Percentiles rank a stretch among this genome's conserved stretches.
Conservation (phyloP, 1,140 invertebrate genomes). For the Brachystomella parvula region DNA sequence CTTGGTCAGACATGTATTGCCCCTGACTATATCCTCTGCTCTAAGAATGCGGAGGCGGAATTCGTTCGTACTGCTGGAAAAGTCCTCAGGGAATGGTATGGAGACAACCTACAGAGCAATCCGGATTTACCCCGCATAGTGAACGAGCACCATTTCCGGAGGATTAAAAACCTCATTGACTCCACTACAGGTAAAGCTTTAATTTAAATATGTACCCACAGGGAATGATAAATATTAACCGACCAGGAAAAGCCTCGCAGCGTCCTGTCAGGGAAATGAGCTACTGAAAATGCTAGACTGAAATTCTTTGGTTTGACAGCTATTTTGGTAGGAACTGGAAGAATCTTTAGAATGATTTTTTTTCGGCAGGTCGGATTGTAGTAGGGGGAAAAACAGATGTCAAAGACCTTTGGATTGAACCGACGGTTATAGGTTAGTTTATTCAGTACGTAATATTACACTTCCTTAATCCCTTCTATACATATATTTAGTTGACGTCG, state of each 20-base stretch:
- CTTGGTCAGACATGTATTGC: conserved; percentile 47
- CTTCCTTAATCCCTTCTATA: too few species aligned
- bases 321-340: too few species aligned
- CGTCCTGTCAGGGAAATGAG: too few species aligned
- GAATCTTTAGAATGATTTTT: too few species aligned
- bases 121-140: conserved; percentile 42
- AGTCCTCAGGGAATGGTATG: conserved; percentile 50
- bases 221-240: too few species aligned
- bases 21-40: conserved; percentile 54
- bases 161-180: conserved; percentile 22
- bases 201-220: too few species aligned
- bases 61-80: conserved; percentile 40
- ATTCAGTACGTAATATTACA: too few species aligned
- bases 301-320: too few species aligned
- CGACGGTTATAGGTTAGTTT: conserved; percentile 47
- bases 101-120: conserved; percentile 45
- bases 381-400: conserved; percentile 46
- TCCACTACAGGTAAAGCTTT: conserved; percentile 35
- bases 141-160: conserved; percentile 22
- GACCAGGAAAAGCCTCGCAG: too few species aligned
- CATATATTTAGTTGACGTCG: conserved; percentile 22
- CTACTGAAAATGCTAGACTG: too few species aligned
- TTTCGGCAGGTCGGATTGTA: conserved; percentile 39
- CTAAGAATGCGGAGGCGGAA: conserved; percentile 39
- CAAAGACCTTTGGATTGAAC: conserved; percentile 46